phyloP scores from a whole-genome alignment of 2,113 vertebrate genomes.

The Strix aluco region DNA sequence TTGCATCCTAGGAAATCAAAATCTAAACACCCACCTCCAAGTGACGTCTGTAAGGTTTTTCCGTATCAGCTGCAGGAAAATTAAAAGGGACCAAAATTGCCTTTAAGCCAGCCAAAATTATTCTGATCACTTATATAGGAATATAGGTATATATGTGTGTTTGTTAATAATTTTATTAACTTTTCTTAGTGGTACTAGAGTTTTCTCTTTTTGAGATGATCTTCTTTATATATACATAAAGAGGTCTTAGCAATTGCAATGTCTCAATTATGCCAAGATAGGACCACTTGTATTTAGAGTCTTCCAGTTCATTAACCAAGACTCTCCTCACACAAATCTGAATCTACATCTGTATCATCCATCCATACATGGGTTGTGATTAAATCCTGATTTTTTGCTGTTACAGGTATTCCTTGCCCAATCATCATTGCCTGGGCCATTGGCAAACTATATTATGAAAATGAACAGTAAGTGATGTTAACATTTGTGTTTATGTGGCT shows the following conservation, averaged over 20 bases:
- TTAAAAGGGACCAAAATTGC: not conserved
- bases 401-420: conserved; percentile 88
- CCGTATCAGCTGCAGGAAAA: not conserved
- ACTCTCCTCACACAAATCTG: not conserved
- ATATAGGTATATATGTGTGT: not conserved
- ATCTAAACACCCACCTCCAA: not conserved
- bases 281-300: not conserved
- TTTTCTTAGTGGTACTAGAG: not conserved
- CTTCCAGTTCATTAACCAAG: not conserved
- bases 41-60: not conserved
- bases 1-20: not conserved
- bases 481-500: not conserved
- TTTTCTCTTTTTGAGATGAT: not conserved
- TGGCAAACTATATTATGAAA: conserved; percentile 90
- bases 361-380: not conserved
- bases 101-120: not conserved
- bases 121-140: not conserved
- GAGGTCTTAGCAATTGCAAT: not conserved
- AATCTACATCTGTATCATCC: not conserved
- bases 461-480: conserved; percentile 86
- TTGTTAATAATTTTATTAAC: not conserved
- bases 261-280: not conserved
- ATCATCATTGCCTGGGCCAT: conserved; percentile 91
- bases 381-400: not conserved
- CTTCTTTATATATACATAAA: not conserved